Evolutionary conservation across 2,797 vertebrate genomes (phyloP).

Genomic region (Lutjanus campechanus): DNA sequence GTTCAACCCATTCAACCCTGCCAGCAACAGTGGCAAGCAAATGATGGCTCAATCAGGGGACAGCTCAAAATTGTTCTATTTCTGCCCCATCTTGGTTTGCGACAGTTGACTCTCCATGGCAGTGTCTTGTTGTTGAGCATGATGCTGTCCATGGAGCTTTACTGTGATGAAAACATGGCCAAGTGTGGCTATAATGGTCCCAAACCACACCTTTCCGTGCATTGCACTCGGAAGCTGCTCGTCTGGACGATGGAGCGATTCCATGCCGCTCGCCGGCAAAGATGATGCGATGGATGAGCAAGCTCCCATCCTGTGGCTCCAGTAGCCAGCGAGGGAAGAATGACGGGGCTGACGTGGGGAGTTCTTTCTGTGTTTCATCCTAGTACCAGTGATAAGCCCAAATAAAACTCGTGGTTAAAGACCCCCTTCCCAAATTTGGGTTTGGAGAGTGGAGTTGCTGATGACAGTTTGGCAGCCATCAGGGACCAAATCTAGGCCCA

Average conservation of each 20-base stretch:
- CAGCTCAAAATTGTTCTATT: conserved; percentile 28
- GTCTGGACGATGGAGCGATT: conserved; percentile 20
- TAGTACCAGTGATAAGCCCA: conserved; percentile 11
- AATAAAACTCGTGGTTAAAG: conserved; percentile 45
- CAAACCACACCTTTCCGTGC: conserved; percentile 32
- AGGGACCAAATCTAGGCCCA: conserved; percentile 75
- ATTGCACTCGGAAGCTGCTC: conserved; percentile 24
- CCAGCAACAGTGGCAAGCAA: conserved; percentile 25
- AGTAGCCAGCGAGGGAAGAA: not conserved
- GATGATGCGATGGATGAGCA: conserved; percentile 8
- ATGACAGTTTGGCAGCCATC: conserved; percentile 71
- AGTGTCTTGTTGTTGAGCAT: conserved; percentile 20
- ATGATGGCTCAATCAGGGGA: conserved; percentile 21
- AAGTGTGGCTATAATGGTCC: conserved; percentile 40
- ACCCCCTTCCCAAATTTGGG: conserved; percentile 32
- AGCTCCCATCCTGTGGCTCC: not conserved
- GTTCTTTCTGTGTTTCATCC: conserved; percentile 18
- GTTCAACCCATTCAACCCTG: not conserved
- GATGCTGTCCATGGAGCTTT: conserved; percentile 53
- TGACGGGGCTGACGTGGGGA: conserved; percentile 16
- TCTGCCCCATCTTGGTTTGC: conserved; percentile 35
- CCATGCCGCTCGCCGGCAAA: conserved; percentile 2
- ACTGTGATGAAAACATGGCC: conserved; percentile 55
- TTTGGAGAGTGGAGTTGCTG: conserved; percentile 43
- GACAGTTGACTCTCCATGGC: conserved; percentile 45